Base-by-base conservation (phyloP, 2,113 vertebrate genomes). In the Epinephelus moara region DNA sequence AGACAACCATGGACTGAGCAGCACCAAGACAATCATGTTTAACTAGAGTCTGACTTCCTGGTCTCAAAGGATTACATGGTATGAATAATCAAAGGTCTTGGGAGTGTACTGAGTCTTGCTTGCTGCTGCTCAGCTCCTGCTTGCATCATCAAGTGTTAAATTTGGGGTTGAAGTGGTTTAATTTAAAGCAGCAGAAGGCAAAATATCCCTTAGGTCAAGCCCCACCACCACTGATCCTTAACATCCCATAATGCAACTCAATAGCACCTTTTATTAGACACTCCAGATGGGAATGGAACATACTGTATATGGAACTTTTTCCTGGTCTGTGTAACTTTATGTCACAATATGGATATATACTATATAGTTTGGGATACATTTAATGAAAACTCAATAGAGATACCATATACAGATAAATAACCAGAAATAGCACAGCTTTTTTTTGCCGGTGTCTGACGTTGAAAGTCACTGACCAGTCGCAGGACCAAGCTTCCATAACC, bases 71-170 rank as follows among this genome's bases (percentile, higher is more conserved):
- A 59, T 68, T 15, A 33, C 37, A 33, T 56, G 50, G 56, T 49
- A 10, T 19, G 42, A 50, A 61, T 33, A 18, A 23, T 74, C 57
- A 30, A 30, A 30, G 42, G 23, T 73, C 19, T 37, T 4, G 14
- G 13, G 59, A 17, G 47, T 63, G 47, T 14, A 40, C 25, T 6
- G 59, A 52, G 57, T 63, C 18, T 21, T 37, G 45, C 45, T 53
- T 63, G 59, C 59, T 40, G 3, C 59, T 25, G 4, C 4, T 53
- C 21, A 63, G 42, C 27, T 59, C 50, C 23, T 27, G 37, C 74
- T 76, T 66, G 73, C 73, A 75, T 55, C 73, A 66, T 21, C 33
- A 75, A 30, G 47, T 55, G 30, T 42, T 64, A 15, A 50, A 37
- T 60, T 23, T 62, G 57, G 21, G 15, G 19, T 55, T 55, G 12